Base-by-base conservation (phyloP, 2,113 vertebrate species). In the Noturus placidus region DNA sequence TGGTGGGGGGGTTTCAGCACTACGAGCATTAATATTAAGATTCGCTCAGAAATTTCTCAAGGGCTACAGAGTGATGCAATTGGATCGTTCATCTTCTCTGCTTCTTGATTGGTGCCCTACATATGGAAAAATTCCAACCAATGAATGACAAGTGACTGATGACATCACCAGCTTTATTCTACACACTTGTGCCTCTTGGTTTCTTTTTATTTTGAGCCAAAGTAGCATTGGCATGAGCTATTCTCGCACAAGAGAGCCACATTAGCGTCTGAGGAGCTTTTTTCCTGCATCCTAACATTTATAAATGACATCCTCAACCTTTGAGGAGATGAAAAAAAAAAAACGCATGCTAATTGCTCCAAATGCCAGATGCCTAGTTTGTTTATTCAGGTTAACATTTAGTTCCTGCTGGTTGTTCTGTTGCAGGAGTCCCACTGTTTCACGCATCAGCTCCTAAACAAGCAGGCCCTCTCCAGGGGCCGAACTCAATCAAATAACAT, bases 341-440 rank as follows among this genome's bases (percentile, higher is more conserved):
- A 52, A 78, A 65, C 7, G 35, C 65, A 82, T 89, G 65, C 89
- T 89, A 86, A 85, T 86, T 83, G 25, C 72, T 77, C 65, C 38
- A 84, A 77, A 89, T 85, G 81, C 65, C 90, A 91, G 91, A 92
- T 85, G 89, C 86, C 56, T 89, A n/a, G 88, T 86, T 93, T 94
- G 92, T 94, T 94, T 91, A 91, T 93, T 81, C 90, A 94, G 91
- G 93, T 94, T 93, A 93, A 91, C 79, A 87, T 94, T 94, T 93
- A 92, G 91, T 85, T 91, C 85, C 89, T 92, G 90, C 88, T 89
- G 91, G 92, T 94, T 93, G 92, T 90, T 91, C 72, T 30, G 87
- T 86, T 92, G 93, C 91, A 86, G 89, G 89, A 92, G 92, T 91
- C 90, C 90, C 86, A 80, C 91, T 91, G 92, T 78, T 63, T 92